A percentile compares a stretch with the other conserved stretches of the same genome.
Evolutionary conservation across 2,797 vertebrate species (phyloP).

Genomic region (Vultur gryphus): DNA sequence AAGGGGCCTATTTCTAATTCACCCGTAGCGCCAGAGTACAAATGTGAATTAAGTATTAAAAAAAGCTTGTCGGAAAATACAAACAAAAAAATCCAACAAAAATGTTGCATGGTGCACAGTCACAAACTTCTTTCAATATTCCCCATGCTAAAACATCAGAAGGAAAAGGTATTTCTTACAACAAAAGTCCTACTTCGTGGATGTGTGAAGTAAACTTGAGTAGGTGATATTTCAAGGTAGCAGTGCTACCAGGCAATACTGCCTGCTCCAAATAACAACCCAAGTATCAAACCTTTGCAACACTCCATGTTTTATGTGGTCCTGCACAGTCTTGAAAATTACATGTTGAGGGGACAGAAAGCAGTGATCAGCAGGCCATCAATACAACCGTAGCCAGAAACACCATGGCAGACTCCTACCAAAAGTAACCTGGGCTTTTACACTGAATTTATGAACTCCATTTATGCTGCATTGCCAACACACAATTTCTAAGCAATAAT

Average conservation of each 20-base stretch:
- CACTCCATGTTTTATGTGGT: background rate
- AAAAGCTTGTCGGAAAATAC: background rate
- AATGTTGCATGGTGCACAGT: background rate
- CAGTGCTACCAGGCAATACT: background rate
- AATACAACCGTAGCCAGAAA: background rate
- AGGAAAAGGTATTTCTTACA: background rate
- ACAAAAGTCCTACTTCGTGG: background rate
- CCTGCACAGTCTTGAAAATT: background rate
- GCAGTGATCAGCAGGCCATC: background rate
- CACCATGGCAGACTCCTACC: background rate
- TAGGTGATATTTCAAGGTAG: background rate
- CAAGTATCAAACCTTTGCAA: background rate
- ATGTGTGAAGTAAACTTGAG: background rate
- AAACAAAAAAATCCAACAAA: background rate
- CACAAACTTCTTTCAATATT: background rate
- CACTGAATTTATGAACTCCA: background rate
- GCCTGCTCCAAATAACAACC: background rate
- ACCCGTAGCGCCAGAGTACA: background rate
- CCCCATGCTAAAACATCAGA: background rate
- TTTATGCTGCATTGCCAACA: background rate
- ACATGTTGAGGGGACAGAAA: background rate
- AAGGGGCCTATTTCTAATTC: background rate
- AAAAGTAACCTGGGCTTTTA: background rate
- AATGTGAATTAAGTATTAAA: background rate
- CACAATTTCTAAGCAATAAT: background rate